These are phyloP conservation scores for Lerema accius DNA, from an alignment of 1,140 invertebrate species.

Conservation along the genomic window DNA sequence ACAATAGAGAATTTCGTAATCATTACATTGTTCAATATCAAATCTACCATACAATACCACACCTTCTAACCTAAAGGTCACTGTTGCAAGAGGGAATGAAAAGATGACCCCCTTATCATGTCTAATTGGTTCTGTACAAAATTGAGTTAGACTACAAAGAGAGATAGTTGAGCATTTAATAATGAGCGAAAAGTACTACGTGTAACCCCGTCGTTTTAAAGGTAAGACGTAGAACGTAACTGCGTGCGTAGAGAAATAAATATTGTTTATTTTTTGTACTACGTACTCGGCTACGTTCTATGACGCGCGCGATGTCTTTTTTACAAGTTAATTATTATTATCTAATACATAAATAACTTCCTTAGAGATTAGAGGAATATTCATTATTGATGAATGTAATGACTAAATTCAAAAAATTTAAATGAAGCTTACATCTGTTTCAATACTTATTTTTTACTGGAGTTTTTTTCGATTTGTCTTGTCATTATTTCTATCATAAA, in stretches of 20 bases:
- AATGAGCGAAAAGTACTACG: conserved; percentile 28
- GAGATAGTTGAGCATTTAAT: conserved; percentile 25
- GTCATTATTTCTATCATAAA: too few relatives aligned
- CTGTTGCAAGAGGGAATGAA: conserved; percentile 4
- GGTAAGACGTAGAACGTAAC: neutral
- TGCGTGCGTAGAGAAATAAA: neutral
- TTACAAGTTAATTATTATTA: too few relatives aligned
- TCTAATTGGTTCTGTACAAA: conserved; percentile 33
- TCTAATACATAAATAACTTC: too few relatives aligned
- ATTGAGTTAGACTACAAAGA: conserved; percentile 23
- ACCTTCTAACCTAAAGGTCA: conserved; percentile 10
- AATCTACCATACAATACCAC: neutral
- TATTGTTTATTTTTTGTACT: too few relatives aligned
- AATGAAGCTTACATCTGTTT: too few relatives aligned
- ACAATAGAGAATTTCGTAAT: neutral
- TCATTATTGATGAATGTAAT: too few relatives aligned
- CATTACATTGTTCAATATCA: neutral
- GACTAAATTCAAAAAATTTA: too few relatives aligned
- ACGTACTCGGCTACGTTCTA: too few relatives aligned
- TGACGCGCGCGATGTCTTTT: too few relatives aligned
- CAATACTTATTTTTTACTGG: too few relatives aligned
- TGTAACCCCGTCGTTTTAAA: conserved; percentile 22
- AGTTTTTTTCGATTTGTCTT: too few relatives aligned
- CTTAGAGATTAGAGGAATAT: too few relatives aligned
- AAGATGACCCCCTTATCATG: conserved; percentile 7